phyloP scores from a whole-genome alignment of 2,113 vertebrate species.

The Montifringilla adamsi region DNA sequence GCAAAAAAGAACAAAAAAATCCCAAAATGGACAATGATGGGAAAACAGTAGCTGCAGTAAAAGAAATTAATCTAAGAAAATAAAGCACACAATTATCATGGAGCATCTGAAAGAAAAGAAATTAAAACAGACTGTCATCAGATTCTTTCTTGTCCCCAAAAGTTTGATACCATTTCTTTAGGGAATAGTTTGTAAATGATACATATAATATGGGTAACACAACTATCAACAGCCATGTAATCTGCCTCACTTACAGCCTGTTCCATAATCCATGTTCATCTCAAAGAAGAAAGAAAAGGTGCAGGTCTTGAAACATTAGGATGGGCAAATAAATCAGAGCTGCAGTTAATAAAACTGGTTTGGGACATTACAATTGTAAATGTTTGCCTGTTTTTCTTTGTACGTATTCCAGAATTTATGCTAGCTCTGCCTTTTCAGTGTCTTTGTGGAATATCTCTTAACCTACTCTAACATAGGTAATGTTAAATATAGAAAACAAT shows the following conservation, averaged over 20 bases:
- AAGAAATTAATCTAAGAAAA: slow-evolving; percentile 38
- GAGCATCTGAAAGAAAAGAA: slow-evolving; percentile 71
- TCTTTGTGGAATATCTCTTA: not conserved
- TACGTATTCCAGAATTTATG: slow-evolving; percentile 54
- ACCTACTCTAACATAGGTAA: not conserved
- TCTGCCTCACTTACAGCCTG: slow-evolving; percentile 75
- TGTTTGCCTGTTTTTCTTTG: not conserved
- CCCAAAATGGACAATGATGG: not conserved
- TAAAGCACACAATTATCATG: slow-evolving; percentile 42
- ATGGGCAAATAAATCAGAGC: slow-evolving; percentile 58
- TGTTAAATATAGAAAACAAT: not conserved
- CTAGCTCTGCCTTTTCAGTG: not conserved
- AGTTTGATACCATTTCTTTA: slow-evolving; percentile 75
- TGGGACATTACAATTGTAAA: not conserved
- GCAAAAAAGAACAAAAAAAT: slow-evolving; percentile 46
- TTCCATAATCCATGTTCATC: slow-evolving; percentile 73
- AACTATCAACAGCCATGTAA: slow-evolving; percentile 70
- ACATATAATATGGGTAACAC: slow-evolving; percentile 69
- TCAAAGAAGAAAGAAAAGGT: slow-evolving; percentile 56
- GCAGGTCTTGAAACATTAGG: slow-evolving; percentile 33
- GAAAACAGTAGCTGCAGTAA: slow-evolving; percentile 14
- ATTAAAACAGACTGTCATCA: slow-evolving; percentile 73
- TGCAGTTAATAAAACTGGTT: slow-evolving; percentile 65
- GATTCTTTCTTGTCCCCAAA: slow-evolving; percentile 62
- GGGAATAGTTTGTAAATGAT: slow-evolving; percentile 76